Evolutionary conservation across 53 echinoderm and acorn worm species (phyloP).

Genomic region (Apostichopus leukothele): DNA sequence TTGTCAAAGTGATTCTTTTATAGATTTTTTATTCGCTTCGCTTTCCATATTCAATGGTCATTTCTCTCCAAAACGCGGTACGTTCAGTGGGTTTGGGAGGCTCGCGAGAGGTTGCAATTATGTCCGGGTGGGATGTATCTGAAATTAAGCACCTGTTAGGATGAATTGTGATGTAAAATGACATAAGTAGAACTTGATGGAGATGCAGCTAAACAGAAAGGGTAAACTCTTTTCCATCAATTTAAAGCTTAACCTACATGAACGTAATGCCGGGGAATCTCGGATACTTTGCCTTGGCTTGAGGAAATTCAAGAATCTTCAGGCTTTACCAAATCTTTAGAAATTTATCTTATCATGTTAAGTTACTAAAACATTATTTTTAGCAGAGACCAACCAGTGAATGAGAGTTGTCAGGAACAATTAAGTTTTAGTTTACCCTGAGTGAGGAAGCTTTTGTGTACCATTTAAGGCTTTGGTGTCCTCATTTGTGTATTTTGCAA

Average conservation of each 20-base stretch:
- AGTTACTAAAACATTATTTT: too few species aligned
- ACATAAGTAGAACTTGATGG: constrained; percentile 13
- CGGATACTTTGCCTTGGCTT: neutral
- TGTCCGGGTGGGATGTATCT: neutral
- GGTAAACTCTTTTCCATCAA: constrained; percentile 3
- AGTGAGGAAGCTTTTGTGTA: too few species aligned
- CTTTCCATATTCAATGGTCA: constrained; percentile 10
- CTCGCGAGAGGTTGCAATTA: neutral
- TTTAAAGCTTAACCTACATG: constrained; percentile 2
- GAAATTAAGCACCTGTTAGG: constrained; percentile 2
- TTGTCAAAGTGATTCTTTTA: constrained; percentile 15
- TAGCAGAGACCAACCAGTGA: too few species aligned
- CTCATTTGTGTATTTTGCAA: too few species aligned
- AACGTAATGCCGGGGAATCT: neutral
- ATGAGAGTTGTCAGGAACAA: too few species aligned
- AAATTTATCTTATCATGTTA: too few species aligned
- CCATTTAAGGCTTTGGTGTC: too few species aligned
- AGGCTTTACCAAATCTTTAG: neutral
- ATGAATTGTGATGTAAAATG: neutral
- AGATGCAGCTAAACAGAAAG: neutral
- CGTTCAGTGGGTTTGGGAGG: neutral
- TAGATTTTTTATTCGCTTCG: neutral
- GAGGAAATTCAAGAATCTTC: neutral
- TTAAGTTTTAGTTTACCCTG: too few species aligned
- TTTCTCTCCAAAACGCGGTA: neutral